phyloP scores from a whole-genome alignment of 1,140 invertebrate genomes.

The Drosophila simulans region DNA sequence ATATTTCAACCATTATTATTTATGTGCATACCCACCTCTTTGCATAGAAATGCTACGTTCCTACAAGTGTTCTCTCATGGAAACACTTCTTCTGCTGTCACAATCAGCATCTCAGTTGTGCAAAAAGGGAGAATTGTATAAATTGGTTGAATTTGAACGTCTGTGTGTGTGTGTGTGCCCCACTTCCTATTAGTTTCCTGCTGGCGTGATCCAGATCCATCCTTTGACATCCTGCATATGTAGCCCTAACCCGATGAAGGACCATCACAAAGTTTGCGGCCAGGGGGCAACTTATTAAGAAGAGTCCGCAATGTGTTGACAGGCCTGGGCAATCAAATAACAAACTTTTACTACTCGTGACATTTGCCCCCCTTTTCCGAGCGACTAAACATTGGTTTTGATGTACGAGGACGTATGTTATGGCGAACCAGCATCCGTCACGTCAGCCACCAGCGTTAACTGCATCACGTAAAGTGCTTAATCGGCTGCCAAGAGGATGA shows the following conservation, averaged over 20 bases:
- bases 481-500: constrained; percentile 61
- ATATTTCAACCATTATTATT: not conserved
- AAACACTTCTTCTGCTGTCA: constrained; percentile 19
- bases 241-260: not conserved
- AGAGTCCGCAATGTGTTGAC: constrained; percentile 45
- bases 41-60: not conserved
- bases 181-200: constrained; percentile 6
- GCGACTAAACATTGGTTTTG: constrained; percentile 48
- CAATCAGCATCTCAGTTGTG: constrained; percentile 27
- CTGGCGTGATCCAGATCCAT: constrained; percentile 2
- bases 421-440: constrained; percentile 26
- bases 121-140: constrained; percentile 18
- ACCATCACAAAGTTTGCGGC: constrained; percentile 4
- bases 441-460: constrained; percentile 52
- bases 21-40: not conserved
- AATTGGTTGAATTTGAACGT: constrained; percentile 15
- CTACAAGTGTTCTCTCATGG: constrained; percentile 20
- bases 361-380: constrained; percentile 7
- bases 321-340: constrained; percentile 65
- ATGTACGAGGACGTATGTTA: constrained; percentile 26
- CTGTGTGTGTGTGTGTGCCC: not conserved
- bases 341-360: constrained; percentile 50
- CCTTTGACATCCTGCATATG: constrained; percentile 9
- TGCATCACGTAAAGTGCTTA: constrained; percentile 68
- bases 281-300: constrained; percentile 35